A percentile compares a stretch with the other conserved stretches of the same genome.
phyloP scores from a whole-genome alignment of 2,797 vertebrate genomes.

The Pseudotriccus pelzelni region DNA sequence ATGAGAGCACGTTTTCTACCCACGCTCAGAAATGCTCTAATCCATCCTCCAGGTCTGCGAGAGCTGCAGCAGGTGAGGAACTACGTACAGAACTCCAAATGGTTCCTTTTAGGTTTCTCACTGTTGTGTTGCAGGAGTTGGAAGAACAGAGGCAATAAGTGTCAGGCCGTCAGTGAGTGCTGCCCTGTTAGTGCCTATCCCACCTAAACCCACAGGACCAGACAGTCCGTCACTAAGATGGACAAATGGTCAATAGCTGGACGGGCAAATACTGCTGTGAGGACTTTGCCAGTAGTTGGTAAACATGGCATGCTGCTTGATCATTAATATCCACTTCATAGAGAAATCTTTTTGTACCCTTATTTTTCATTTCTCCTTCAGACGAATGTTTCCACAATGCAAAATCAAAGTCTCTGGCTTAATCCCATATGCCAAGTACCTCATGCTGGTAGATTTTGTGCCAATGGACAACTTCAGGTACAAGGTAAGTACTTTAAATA shows the following conservation, averaged over 20 bases:
- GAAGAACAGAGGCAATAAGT: background rate
- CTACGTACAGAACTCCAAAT: background rate
- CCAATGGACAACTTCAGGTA: slow-evolving; percentile 89
- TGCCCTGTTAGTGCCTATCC: background rate
- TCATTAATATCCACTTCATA: background rate
- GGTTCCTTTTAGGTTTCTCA: background rate
- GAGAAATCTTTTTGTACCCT: background rate
- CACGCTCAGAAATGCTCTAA: background rate
- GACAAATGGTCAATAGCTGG: background rate
- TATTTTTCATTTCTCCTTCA: slow-evolving; percentile 49
- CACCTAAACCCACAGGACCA: background rate
- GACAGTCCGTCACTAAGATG: background rate
- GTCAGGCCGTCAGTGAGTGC: background rate
- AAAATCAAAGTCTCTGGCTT: slow-evolving; percentile 88
- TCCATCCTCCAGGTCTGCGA: background rate
- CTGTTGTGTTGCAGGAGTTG: background rate
- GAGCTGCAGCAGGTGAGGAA: background rate
- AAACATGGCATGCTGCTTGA: background rate
- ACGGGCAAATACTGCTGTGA: background rate
- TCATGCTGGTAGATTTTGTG: slow-evolving; percentile 90
- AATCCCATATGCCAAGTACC: slow-evolving; percentile 89
- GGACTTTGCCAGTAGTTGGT: background rate
- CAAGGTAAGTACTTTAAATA: slow-evolving; percentile 79
- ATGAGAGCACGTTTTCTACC: background rate
- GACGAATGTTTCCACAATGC: slow-evolving; percentile 93